Evolutionary conservation across 2,113 vertebrate genomes (phyloP), one percentile per base, ranked within the genome.

Genomic region (Henicopernis longicauda): DNA sequence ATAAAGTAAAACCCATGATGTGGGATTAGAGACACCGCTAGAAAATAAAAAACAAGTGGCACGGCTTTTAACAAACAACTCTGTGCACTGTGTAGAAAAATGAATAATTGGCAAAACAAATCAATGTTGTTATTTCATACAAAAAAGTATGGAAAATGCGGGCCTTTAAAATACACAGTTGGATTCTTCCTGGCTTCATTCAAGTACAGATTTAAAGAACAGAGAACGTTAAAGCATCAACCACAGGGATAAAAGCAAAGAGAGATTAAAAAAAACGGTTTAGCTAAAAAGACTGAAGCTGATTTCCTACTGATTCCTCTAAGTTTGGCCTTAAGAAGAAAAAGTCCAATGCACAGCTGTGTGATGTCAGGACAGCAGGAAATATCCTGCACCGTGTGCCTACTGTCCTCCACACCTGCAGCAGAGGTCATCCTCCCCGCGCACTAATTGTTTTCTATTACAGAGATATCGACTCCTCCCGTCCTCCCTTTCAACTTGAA

Each of bases 41-140:
- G 71, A 83, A 96, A 93, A 96, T 72, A 92, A 94, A 96, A 92
- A 95, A 59, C 79, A 96, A 97, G 94, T 86, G 94, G 45, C 61
- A 93, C 13, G 80, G 70, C 65, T 89, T 65, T 93, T 92, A 97
- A 76, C 65, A 96, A 93, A 96, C 63, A 93, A 80, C 38, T 70
- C 23, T 8, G 14, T 84, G 49, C 84, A 57, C 32, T 78, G 34
- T 50, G 65, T 45, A 96, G 89, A 94, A 84, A 93, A 74, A 89
- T 14, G 44, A 95, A 20, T 82, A 89, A 96, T 16, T 86, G 91
- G 74, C 29, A 91, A 95, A 96, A 97, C 84, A 96, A 96, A 97
- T 91, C 40, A 65, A 77, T 90, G 84, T 81, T 95, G 55, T 94
- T 90, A 94, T 89, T 95, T 94, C 72, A 62, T 86, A 82, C 50